phyloP scores from a whole-genome alignment of 2,888 invertebrate genomes.

The Gryllus longicercus region DNA sequence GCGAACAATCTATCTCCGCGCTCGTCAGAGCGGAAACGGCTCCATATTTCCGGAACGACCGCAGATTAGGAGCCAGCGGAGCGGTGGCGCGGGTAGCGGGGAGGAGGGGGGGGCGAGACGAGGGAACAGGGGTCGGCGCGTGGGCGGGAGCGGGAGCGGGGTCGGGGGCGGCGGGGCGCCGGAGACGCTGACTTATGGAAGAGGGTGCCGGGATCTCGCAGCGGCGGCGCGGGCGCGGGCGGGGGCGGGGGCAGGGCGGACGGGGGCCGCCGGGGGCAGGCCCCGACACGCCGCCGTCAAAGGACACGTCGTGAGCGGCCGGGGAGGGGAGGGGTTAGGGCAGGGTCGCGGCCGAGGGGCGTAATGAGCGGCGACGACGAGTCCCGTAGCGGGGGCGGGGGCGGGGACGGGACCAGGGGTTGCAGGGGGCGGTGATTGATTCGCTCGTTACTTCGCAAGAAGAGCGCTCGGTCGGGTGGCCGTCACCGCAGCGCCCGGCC shows the following conservation, averaged over 20 bases:
- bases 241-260: too few relatives aligned
- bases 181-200: constrained; percentile 6
- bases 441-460: constrained; percentile 9
- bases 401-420: neutral
- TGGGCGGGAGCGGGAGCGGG: neutral
- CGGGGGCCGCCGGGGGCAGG: neutral
- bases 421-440: neutral
- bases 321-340: neutral
- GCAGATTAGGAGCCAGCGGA: neutral
- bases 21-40: neutral
- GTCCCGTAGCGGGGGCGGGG: neutral
- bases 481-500: neutral
- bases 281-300: neutral
- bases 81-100: neutral
- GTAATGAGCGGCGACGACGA: constrained; percentile 1
- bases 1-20: neutral
- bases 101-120: neutral
- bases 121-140: neutral
- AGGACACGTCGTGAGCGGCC: neutral
- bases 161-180: too few relatives aligned
- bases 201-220: neutral
- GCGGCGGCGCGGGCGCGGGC: neutral
- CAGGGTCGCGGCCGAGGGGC: neutral
- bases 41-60: constrained; percentile 17
- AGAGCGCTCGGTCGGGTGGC: neutral